Base-by-base conservation (phyloP, 2,113 vertebrate species). In the Barbus barbus region DNA sequence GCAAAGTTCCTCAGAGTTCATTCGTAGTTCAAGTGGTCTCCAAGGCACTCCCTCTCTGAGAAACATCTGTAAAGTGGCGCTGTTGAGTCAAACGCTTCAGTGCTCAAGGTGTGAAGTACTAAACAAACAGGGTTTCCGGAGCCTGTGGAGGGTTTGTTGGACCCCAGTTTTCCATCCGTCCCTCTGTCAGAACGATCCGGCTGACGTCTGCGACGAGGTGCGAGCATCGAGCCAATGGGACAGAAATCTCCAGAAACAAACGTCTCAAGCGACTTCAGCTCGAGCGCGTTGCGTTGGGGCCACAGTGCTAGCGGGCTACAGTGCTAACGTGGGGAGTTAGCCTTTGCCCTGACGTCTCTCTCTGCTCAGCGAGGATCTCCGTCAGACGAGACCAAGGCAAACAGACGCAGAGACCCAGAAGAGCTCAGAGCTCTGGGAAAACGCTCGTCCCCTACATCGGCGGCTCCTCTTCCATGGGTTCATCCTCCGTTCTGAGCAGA, bases 381-480 rank as follows among this genome's bases (percentile, higher is more conserved):
- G 4, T 58, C 65, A 84, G 51, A 48, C 56, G 20, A 80, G 78
- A 22, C 53, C 53, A 1, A 56, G 51, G 1, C 51, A 20, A 53
- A 53, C 51, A 20, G 51, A 56, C 20, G 20, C 51, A 22, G 51
- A 56, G 53, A 77, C 28, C 41, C 41, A 22, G 58, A 63, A 67
- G 82, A 77, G 38, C 72, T 51, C 44, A 20, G 13, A 26, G 46
- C 51, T 76, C 41, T 76, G 48, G 56, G 61, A 9, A 38, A 41
- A 78, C 22, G 1, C 33, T 4, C 56, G 11, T 26, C 20, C 53
- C n/a, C 91, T 96, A 97, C 94, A 95, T 93, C 85, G 92, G 89
- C 58, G 96, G 95, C 91, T 97, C 97, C 69, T 97, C 96, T 75
- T 97, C 97, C 97, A 97, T 98, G 9, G 97, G 97, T 78, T 97